These are phyloP conservation scores for Trematomus loennbergii DNA, from an alignment of 2,113 vertebrate species.

Conservation along the genomic window DNA sequence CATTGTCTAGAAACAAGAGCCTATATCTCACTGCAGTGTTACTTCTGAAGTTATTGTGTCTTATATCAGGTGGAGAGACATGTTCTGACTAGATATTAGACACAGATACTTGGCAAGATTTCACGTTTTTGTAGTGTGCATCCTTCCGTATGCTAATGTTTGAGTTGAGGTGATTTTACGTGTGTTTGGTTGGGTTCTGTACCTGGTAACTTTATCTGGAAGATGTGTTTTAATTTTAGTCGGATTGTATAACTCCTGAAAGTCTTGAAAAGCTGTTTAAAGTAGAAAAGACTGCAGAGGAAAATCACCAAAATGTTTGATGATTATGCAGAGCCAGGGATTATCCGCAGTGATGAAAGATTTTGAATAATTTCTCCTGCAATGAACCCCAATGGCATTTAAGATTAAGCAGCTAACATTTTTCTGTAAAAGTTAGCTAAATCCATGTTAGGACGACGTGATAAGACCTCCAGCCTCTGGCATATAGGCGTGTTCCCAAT, in stretches of 20 bases:
- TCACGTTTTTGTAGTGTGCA: too few relatives aligned
- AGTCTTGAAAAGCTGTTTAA: neutral
- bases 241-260: neutral
- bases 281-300: neutral
- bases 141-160: neutral
- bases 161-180: neutral
- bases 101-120: too few relatives aligned
- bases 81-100: too few relatives aligned
- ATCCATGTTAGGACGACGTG: too few relatives aligned
- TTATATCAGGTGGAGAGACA: too few relatives aligned
- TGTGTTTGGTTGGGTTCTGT: neutral
- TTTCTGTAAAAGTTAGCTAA: neutral
- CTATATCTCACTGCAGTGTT: too few relatives aligned
- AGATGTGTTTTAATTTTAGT: neutral
- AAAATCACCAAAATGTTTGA: neutral
- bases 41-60: too few relatives aligned
- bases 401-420: neutral
- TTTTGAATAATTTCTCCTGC: neutral
- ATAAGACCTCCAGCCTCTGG: neutral
- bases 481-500: too few relatives aligned
- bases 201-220: neutral
- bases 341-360: neutral
- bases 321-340: neutral
- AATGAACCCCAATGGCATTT: neutral
- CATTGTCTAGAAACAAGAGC: too few relatives aligned